Base-by-base conservation (phyloP, 2,113 vertebrate genomes). In the Pedionomus torquatus region DNA sequence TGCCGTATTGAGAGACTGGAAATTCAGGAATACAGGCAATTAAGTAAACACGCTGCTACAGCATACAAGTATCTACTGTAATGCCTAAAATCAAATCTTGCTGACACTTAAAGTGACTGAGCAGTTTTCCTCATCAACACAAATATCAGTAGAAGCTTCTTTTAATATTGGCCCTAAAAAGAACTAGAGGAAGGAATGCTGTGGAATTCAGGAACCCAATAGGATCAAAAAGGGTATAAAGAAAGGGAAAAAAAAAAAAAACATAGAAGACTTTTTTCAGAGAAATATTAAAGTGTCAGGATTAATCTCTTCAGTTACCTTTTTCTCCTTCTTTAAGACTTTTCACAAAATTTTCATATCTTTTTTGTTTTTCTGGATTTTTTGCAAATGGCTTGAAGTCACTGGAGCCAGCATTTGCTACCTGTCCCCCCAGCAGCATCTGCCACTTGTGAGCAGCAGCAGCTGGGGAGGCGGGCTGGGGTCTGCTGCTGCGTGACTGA, bases 361-460 rank as follows among this genome's bases (percentile, higher is more conserved):
- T 98, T 10, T 97, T 98, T 97, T 99, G 99, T 93, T 99, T 99
- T 89, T 98, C 98, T 24, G 99, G 98, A 86, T 99, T 98, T 87
- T 97, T 99, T 66, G 98, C 98, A 49, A 99, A 99, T 5, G 99
- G 99, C 89, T 95, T 99, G 97, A 99, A 99, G 72, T 97, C 97
- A 96, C 97, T 98, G 46, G 97, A 95, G 89, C 85, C 90, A 28
- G 95, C 55, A 39, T 89, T 91, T 94, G 3, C 89, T 16, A 78
- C 23, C 57, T 97, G 94, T 0, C 63, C 76, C 10, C 87, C 93
- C 52, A 89, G 18, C 1, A 97, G 68, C 37, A 57, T n/a, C 3
- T 65, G 96, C 98, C 98, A 97, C 16, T 96, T 97, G 13, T 52
- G 49, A 37, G 96, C 93, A 49, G 75, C 78, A 4, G 77, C 75